Conservation (phyloP, 2,797 vertebrate species). For the Fringilla coelebs region DNA sequence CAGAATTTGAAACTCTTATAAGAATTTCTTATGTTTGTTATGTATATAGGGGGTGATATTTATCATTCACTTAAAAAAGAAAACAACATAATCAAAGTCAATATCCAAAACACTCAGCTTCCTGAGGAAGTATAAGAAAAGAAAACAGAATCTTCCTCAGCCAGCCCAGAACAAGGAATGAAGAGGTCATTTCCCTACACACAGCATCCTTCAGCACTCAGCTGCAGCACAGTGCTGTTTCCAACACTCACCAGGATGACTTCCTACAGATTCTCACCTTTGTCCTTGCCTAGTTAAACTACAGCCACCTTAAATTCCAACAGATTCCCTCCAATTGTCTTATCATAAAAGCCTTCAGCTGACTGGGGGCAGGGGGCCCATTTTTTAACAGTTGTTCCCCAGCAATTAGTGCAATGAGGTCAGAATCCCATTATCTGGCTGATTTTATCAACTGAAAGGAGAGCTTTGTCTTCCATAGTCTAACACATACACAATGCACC, state of each 20-base stretch:
- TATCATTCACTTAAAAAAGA: neutral
- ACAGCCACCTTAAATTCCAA: neutral
- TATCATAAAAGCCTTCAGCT: neutral
- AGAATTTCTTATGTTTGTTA: neutral
- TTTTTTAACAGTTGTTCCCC: neutral
- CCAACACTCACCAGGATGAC: neutral
- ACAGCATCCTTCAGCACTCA: neutral
- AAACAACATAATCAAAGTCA: neutral
- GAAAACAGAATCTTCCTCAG: neutral
- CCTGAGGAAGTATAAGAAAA: neutral
- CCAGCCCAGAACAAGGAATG: neutral
- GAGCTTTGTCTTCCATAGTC: neutral
- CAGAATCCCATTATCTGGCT: neutral
- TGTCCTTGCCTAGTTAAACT: neutral
- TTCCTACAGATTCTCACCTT: neutral
- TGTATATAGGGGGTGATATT: neutral
- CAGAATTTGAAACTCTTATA: neutral
- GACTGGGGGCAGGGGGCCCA: neutral
- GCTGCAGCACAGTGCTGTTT: fast-evolving
- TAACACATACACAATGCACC: neutral
- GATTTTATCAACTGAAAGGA: neutral
- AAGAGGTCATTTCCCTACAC: neutral
- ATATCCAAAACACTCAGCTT: neutral
- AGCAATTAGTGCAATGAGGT: neutral
- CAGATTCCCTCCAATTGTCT: neutral